Evolutionary conservation across 2,888 invertebrate species (phyloP).

Genomic region (Chaetogeoica ovagalla): DNA sequence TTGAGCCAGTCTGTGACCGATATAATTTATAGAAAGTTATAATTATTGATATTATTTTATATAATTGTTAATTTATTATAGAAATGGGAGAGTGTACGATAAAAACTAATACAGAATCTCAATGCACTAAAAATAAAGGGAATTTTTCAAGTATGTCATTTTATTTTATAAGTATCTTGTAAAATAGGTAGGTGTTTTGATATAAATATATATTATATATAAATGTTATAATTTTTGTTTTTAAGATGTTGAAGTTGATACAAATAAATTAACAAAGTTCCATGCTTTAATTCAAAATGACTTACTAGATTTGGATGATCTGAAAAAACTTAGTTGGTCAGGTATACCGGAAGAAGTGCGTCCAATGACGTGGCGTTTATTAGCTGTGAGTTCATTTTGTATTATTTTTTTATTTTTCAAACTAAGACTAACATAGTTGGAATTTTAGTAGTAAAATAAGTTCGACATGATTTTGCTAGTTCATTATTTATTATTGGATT

Average conservation of each 20-base stretch:
- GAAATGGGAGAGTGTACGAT: background rate
- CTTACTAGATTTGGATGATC: constrained; percentile 78
- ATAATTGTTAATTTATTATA: background rate
- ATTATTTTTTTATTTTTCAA: too few species aligned
- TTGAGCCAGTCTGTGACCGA: too few species aligned
- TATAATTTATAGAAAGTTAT: too few species aligned
- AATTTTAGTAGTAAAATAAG: too few species aligned
- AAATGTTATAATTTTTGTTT: background rate
- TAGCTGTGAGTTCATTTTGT: constrained; percentile 57
- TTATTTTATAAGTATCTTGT: background rate
- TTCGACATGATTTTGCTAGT: too few species aligned
- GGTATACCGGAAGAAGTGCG: constrained; percentile 89
- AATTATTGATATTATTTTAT: background rate
- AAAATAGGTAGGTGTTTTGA: background rate
- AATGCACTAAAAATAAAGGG: background rate
- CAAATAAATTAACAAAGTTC: constrained; percentile 82
- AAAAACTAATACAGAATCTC: constrained; percentile 17
- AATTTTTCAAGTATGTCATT: constrained; percentile 35
- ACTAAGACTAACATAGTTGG: too few species aligned
- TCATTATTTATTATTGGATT: too few species aligned
- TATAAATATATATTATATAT: too few species aligned
- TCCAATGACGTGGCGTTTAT: constrained; percentile 69
- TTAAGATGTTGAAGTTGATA: constrained; percentile 58
- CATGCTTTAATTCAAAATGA: constrained; percentile 75
- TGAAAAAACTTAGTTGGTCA: constrained; percentile 92